phyloP scores from a whole-genome alignment of 2,888 invertebrate genomes.

The Teleiodes luculella region DNA sequence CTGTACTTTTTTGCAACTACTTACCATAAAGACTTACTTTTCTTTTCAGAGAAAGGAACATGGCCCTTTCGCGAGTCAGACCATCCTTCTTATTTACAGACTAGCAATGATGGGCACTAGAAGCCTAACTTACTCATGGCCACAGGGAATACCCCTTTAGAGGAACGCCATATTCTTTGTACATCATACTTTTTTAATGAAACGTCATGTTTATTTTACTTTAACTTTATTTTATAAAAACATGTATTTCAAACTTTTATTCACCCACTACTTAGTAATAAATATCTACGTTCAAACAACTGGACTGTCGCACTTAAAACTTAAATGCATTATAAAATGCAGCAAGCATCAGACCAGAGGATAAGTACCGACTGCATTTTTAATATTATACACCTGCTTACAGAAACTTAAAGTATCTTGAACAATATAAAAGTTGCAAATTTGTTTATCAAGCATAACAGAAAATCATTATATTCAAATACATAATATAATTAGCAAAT shows the following conservation, averaged over 20 bases:
- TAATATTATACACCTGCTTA: conserved; percentile 28
- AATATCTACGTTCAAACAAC: conserved; percentile 21
- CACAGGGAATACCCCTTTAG: too few relatives aligned
- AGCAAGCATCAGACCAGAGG: conserved; percentile 32
- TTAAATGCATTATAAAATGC: conserved; percentile 52
- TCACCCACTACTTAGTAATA: conserved; percentile 9
- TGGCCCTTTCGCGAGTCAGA: too few relatives aligned
- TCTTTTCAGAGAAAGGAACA: too few relatives aligned
- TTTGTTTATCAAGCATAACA: not conserved
- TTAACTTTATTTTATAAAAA: conserved; percentile 18
- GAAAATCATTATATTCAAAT: not conserved
- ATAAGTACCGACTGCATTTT: conserved; percentile 35
- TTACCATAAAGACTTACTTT: too few relatives aligned
- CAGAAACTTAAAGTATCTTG: conserved; percentile 4
- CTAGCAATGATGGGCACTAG: too few relatives aligned
- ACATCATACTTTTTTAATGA: not conserved
- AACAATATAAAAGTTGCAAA: conserved; percentile 15
- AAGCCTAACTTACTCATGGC: too few relatives aligned
- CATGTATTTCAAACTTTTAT: conserved; percentile 10
- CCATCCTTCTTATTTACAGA: too few relatives aligned
- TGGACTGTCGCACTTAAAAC: conserved; percentile 43
- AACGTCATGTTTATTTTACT: not conserved
- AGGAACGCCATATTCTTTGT: too few relatives aligned
- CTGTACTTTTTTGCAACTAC: too few relatives aligned
- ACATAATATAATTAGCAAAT: not conserved